Evolutionary conservation across 2,888 invertebrate genomes (phyloP).

Genomic region (Nephrotoma flavescens): DNA sequence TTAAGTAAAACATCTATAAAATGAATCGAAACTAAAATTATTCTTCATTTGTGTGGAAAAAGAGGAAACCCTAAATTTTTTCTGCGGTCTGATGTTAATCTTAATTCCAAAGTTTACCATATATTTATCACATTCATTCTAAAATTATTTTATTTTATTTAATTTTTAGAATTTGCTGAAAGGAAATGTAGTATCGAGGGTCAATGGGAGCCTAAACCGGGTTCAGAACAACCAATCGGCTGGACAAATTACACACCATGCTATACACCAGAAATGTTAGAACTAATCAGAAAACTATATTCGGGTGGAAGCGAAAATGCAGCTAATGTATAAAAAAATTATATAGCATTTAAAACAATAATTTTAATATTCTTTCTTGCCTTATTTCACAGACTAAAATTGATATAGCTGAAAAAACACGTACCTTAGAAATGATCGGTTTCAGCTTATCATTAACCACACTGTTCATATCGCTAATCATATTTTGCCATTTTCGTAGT

Average conservation of each 20-base stretch:
- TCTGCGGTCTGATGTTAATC: no score
- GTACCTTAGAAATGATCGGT: slow-evolving; percentile 72
- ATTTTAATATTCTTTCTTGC: background rate
- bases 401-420: slow-evolving; percentile 52
- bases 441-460: slow-evolving; percentile 63
- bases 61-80: no score
- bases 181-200: slow-evolving; percentile 54
- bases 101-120: no score
- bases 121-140: background rate
- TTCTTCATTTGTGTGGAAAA: no score
- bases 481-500: slow-evolving; percentile 67
- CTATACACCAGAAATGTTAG: slow-evolving; percentile 51
- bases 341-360: background rate
- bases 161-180: slow-evolving; percentile 47
- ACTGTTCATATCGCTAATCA: slow-evolving; percentile 56
- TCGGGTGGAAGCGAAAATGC: slow-evolving; percentile 36
- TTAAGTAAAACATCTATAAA: no score
- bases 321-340: slow-evolving; percentile 29
- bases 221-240: slow-evolving; percentile 35
- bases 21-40: no score
- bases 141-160: slow-evolving; percentile 7
- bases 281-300: slow-evolving; percentile 47
- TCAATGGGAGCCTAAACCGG: slow-evolving; percentile 46
- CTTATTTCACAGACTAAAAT: slow-evolving; percentile 40
- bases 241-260: slow-evolving; percentile 79